Base-by-base conservation (phyloP, 2,888 invertebrate species). In the Macrophya alboannulata region DNA sequence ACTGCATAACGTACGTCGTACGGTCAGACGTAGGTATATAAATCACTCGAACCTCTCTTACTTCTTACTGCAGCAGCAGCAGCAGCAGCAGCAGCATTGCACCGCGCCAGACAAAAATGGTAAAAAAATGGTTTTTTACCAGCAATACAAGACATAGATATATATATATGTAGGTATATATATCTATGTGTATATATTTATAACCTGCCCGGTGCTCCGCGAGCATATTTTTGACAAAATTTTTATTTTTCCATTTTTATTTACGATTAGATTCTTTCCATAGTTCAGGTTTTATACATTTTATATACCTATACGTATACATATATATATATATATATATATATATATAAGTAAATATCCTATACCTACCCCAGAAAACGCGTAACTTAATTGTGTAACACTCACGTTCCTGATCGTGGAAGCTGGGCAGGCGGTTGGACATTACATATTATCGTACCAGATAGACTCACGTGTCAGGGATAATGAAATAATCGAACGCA, bases 341-440 rank as follows among this genome's bases (percentile, higher is more conserved):
- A 31, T 31, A 31, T 68, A 37, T 12, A 31, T 68, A 25, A 15
- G 6, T 15, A 31, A 21, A n/a, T 68, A 68, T 31, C 31, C 31
- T n/a, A n/a, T n/a, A n/a, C n/a, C n/a, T n/a, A 12, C 21, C 68
- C 12, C 31, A 31, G 15, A 12, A 37, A 68, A 37, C 31, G 31
- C 68, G 37, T 68, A 68, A 68, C 45, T n/a, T 72, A n/a, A 72
- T 72, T 72, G 43, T 21, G 21, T 72, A 72, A 72, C 45, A 72
- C 40, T 72, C 72, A 72, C 72, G 72, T 72, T 72, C n/a, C 72
- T 68, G 31, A 31, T 31, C 68, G 15, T 31, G 68, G 37, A 68
- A 25, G 31, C 37, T 15, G 68, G 6, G 25, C 21, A 62, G 62
- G 12, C 62, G 25, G 62, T 3, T 25, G 25, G 62, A 25, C 62